Evolutionary conservation across 1,140 invertebrate species (phyloP).

Genomic region (Triops longicaudatus): DNA sequence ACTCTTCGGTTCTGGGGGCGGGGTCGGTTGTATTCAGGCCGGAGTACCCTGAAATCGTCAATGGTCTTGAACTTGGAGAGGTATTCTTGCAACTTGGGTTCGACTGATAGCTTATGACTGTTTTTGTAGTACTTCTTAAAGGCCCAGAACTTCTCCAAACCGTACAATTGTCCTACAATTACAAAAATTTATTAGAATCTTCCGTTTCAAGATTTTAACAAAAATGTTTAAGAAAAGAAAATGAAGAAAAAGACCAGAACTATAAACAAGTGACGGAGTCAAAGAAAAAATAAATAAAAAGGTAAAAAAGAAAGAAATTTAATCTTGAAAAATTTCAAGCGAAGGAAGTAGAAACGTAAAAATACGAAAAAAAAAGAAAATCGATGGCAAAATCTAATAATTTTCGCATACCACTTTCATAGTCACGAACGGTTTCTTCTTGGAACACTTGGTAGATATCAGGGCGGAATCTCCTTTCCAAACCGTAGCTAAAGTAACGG

Average conservation of each 20-base stretch:
- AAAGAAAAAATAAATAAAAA: too few species aligned
- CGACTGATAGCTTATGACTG: slow-evolving; percentile 64
- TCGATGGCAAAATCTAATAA: too few species aligned
- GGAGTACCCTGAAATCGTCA: slow-evolving; percentile 66
- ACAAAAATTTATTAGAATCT: slow-evolving; percentile 29
- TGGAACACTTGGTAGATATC: slow-evolving; percentile 94
- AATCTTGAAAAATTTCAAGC: too few species aligned
- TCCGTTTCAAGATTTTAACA: neutral
- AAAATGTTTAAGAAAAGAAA: neutral
- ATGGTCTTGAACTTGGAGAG: slow-evolving; percentile 84
- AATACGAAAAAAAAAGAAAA: neutral
- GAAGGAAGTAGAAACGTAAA: too few species aligned
- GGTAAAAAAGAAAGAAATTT: too few species aligned
- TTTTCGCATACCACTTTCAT: slow-evolving; percentile 59
- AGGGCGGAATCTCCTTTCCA: slow-evolving; percentile 88
- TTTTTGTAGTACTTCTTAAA: slow-evolving; percentile 76
- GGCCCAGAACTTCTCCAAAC: slow-evolving; percentile 98
- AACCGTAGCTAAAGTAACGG: slow-evolving; percentile 95
- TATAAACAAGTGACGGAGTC: too few species aligned
- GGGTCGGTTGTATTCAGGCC: neutral
- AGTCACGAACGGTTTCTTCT: slow-evolving; percentile 83
- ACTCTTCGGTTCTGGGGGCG: slow-evolving; percentile 13
- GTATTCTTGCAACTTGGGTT: slow-evolving; percentile 66
- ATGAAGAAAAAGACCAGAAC: too few species aligned
- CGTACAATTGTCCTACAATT: slow-evolving; percentile 84